Evolutionary conservation across 1,140 invertebrate genomes (phyloP).

Genomic region (Dryas iulia): DNA sequence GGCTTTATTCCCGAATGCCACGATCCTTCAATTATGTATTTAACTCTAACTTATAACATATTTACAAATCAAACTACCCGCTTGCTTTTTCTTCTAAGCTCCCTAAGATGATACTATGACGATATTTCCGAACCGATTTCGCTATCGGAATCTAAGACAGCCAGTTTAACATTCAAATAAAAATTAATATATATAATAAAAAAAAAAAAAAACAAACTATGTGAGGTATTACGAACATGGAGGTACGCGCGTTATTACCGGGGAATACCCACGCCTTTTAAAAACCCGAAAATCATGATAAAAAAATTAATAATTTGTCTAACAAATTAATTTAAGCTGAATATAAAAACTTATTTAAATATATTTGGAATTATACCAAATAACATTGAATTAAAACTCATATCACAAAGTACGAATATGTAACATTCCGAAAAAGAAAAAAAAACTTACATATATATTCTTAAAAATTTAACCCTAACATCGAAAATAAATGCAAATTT

Average conservation of each 20-base stretch:
- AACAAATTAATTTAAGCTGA: conserved; percentile 56
- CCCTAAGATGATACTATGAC: conserved; percentile 59
- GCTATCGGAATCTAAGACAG: conserved; percentile 48
- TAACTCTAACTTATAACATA: conserved; percentile 72
- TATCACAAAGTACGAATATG: conserved; percentile 76
- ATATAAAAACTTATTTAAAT: conserved; percentile 58
- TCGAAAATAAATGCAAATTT: conserved; percentile 55
- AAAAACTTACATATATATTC: conserved; percentile 49
- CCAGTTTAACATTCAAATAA: conserved; percentile 71
- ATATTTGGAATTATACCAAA: conserved; percentile 69
- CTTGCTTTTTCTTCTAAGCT: conserved; percentile 69
- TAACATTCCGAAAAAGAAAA: conserved; percentile 72
- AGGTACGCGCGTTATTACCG: conserved; percentile 56
- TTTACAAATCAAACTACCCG: conserved; percentile 78
- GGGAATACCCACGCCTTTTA: conserved; percentile 42
- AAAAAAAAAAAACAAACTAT: conserved; percentile 71
- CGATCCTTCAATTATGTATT: conserved; percentile 64
- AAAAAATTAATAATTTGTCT: conserved; percentile 34
- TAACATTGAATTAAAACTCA: conserved; percentile 67
- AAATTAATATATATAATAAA: conserved; percentile 53
- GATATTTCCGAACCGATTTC: conserved; percentile 49
- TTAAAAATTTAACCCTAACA: conserved; percentile 37
- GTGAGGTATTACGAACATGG: conserved; percentile 72
- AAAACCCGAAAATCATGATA: conserved; percentile 21
- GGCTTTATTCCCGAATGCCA: conserved; percentile 72